Evolutionary conservation across 2,888 invertebrate species (phyloP), one percentile per base, ranked within the genome.

Genomic region (Habrosyne pyritoides): DNA sequence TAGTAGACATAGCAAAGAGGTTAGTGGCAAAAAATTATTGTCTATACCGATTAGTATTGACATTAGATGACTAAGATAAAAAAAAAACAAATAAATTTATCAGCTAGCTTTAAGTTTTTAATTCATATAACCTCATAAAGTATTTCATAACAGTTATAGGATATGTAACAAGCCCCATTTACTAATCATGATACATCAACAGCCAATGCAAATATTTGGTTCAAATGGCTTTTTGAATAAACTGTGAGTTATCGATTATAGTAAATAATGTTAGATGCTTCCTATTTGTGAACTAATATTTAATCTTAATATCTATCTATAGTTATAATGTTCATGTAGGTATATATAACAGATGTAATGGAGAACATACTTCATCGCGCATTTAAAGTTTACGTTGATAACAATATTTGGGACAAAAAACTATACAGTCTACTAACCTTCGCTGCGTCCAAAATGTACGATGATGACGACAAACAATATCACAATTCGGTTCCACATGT

Each of bases 401-500:
- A 42, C 18, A 42, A 6, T 8, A 18, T 42, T 42, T n/a, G 42
- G 7, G 2, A 42, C 42, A 42, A 42, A 42, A 42, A 6, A 18
- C n/a, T 18, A 42, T 8, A 42, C 14, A 42, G 8, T n/a, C 7
- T 18, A 42, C 42, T 2, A 18, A 42, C 42, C 42, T 42, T 42
- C 42, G 18, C 14, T 18, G 18, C 42, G 42, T 42, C 42, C 42
- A 42, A 42, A 42, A 42, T 42, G 42, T 42, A 42, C 18, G 42
- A 42, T 42, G 18, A 42, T 18, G 18, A 18, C 18, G 42, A 42
- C n/a, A 14, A 42, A 42, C 18, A 42, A 42, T 18, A 42, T 42
- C 42, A 42, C 42, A 42, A 42, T 42, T 18, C 42, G 42, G 42
- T 18, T 18, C 42, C 42, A 42, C 42, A 42, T 42, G 42, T 18